These are phyloP conservation scores for Oxygymnocypris stewartii DNA, from an alignment of 2,113 vertebrate species.

Conservation along the genomic window DNA sequence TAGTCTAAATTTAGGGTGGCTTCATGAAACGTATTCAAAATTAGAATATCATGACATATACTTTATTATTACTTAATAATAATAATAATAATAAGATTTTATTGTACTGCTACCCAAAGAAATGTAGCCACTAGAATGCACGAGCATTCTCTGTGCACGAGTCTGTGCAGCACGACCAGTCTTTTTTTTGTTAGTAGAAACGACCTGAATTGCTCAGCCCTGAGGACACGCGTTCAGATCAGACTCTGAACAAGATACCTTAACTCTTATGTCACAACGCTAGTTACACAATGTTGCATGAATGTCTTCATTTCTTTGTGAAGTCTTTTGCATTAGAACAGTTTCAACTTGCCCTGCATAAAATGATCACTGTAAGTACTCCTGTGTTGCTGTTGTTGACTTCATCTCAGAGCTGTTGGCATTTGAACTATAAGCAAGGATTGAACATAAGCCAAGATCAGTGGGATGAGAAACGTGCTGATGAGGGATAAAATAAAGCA, in stretches of 20 bases:
- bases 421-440: constrained; percentile 57
- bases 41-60: background rate
- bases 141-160: background rate
- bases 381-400: background rate
- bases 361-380: background rate
- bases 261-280: background rate
- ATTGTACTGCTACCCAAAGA: background rate
- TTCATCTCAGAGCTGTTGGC: constrained; percentile 49
- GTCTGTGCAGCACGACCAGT: constrained; percentile 3
- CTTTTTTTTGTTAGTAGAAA: constrained; percentile 7
- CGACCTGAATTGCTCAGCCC: constrained; percentile 50
- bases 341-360: background rate
- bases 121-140: background rate
- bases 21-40: background rate
- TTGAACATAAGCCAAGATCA: constrained; percentile 62
- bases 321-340: background rate
- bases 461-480: constrained; percentile 33
- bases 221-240: constrained; percentile 48
- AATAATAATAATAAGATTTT: no score
- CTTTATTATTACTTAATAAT: no score
- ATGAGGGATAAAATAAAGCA: constrained; percentile 2
- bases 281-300: background rate
- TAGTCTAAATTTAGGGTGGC: background rate
- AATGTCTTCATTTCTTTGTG: background rate
- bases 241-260: background rate